A percentile compares a stretch with the other conserved stretches of the same genome.
Conservation (phyloP, 2,113 vertebrate genomes). For the Silurus glanis region DNA sequence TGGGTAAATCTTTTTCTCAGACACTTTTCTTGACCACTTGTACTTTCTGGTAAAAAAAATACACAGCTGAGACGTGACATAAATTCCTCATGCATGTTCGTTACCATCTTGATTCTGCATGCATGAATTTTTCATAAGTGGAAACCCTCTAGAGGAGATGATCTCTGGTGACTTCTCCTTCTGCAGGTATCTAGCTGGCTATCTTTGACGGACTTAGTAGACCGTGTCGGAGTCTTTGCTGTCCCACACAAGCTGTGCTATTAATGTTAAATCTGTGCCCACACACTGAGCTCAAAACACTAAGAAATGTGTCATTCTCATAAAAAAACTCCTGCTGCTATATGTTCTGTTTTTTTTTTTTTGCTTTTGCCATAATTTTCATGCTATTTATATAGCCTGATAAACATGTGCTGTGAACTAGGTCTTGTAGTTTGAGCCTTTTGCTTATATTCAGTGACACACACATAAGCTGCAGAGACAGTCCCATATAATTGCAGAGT, state of each 20-base stretch:
- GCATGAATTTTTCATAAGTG: constrained; percentile 23
- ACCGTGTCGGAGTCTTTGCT: constrained; percentile 29
- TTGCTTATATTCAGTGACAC: not conserved
- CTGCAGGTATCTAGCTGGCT: constrained; percentile 21
- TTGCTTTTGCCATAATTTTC: not conserved
- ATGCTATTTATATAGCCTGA: not conserved
- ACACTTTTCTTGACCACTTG: not conserved
- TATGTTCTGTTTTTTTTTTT: not conserved
- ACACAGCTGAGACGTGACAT: not conserved
- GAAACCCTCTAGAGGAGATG: not conserved
- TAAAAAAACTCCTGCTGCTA: not conserved
- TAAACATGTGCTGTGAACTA: not conserved
- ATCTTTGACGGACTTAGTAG: constrained; percentile 28
- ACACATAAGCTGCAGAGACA: not conserved
- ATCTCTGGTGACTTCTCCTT: constrained; percentile 25
- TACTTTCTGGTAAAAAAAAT: not conserved
- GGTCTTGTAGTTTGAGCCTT: not conserved
- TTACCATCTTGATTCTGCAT: constrained; percentile 10
- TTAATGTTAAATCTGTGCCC: constrained; percentile 24
- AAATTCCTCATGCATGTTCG: not conserved
- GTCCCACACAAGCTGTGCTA: constrained; percentile 27
- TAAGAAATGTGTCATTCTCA: not conserved
- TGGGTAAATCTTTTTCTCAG: not conserved
- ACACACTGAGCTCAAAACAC: not conserved
- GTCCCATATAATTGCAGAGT: not conserved